Evolutionary conservation across 2,113 vertebrate genomes (phyloP), one percentile per base, ranked within the genome.

Genomic region (Coptodon bakossiorum): DNA sequence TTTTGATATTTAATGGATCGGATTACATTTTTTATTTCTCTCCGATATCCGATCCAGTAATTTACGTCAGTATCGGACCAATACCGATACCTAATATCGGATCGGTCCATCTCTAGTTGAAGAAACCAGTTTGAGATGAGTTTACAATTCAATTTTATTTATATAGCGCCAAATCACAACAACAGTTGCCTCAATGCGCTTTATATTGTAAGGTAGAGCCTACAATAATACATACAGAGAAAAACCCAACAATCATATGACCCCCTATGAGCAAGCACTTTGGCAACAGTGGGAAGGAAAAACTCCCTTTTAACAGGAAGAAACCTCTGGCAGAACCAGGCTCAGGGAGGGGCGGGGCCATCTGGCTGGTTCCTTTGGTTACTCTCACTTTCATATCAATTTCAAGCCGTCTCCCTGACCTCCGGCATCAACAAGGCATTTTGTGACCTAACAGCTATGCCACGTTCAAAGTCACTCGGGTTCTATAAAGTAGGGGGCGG

Each of bases 101-200:
- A 22, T 22, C 22, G 22, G 22, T 22, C 22, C 22, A 22, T 22
- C 22, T 22, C 22, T 22, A 22, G 61, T 0, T 66, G 34, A 40
- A 68, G 63, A 40, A 68, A 68, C 34, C 17, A 22, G 6, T 38
- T 38, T 38, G 34, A 38, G 61, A 22, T 38, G 19, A 38, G 59
- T 63, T 63, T 6, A 34, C 1, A 34, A 36, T 63, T 63, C 16
- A 11, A 63, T 63, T 63, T 63, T 63, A 63, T 63, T 36, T 36
- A 63, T 63, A 61, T 0, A 31, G 2, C 14, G 1, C 57, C 57
- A 61, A 61, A 61, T 63, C 16, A 36, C 31, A 63, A 63, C 6
- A 36, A 63, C 17, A 63, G 3, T 0, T 0, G 0, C 29, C 59
- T 34, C 59, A 63, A 36, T 11, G 31, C 9, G 0, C 0, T 63